These are phyloP conservation scores for Apocheima hispidaria DNA, from an alignment of 2,888 invertebrate genomes.

Conservation along the genomic window DNA sequence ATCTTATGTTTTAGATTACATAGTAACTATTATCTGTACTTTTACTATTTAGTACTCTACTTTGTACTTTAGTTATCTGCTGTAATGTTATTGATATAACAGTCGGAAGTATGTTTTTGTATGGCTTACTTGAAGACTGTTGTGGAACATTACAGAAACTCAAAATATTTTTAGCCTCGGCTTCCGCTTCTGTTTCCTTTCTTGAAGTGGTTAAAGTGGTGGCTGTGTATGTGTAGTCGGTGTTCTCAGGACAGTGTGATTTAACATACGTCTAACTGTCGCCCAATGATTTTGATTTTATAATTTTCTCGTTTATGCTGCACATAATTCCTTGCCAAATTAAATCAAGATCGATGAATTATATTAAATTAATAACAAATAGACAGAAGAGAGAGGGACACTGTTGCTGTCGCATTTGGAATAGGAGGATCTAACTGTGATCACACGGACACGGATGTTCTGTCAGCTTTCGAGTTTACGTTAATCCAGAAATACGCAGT, in stretches of 20 bases:
- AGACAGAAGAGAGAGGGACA: too few relatives aligned
- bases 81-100: background rate
- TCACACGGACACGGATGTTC: too few relatives aligned
- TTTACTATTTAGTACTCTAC: background rate
- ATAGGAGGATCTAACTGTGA: too few relatives aligned
- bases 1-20: background rate
- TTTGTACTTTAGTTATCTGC: background rate
- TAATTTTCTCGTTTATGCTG: too few relatives aligned
- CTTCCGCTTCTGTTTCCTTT: constrained; percentile 32
- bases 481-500: too few relatives aligned
- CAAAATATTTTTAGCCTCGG: constrained; percentile 39
- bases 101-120: constrained; percentile 7
- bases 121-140: constrained; percentile 3
- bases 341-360: too few relatives aligned
- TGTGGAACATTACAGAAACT: constrained; percentile 19
- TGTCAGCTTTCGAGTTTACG: too few relatives aligned
- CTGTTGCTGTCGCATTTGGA: too few relatives aligned
- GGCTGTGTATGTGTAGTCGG: background rate
- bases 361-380: too few relatives aligned
- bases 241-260: constrained; percentile 9
- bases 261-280: background rate
- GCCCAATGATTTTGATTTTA: background rate
- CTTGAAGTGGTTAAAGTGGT: constrained; percentile 3
- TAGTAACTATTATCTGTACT: background rate
- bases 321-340: too few relatives aligned